Evolutionary conservation across 2,797 vertebrate genomes (phyloP).

Genomic region (Gymnoscopelus braueri): DNA sequence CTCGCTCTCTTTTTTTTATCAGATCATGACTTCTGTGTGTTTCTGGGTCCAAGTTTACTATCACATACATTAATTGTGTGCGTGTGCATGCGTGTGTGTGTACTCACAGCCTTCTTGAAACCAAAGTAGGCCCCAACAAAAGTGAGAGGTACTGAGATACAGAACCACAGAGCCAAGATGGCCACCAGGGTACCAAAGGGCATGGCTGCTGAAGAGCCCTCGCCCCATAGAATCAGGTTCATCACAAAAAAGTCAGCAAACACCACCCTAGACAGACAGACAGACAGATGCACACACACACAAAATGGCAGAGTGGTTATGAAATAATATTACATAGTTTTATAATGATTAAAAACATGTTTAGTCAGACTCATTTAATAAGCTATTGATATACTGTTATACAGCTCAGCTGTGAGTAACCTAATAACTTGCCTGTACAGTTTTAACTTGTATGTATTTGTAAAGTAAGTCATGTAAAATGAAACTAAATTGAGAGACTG

Average conservation of each 20-base stretch:
- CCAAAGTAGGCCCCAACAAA: conserved; percentile 94
- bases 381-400: too few relatives aligned
- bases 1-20: too few relatives aligned
- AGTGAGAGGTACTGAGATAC: conserved; percentile 92
- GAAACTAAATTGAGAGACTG: background rate
- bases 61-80: too few relatives aligned
- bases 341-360: too few relatives aligned
- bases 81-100: background rate
- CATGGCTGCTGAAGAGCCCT: conserved; percentile 94
- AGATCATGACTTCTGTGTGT: too few relatives aligned
- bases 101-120: conserved; percentile 92
- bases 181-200: conserved; percentile 93
- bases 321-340: background rate
- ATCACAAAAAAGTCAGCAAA: conserved; percentile 96
- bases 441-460: too few relatives aligned
- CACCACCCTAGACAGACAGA: conserved; percentile 83
- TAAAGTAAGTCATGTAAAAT: too few relatives aligned
- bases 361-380: too few relatives aligned
- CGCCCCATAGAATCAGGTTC: conserved; percentile 95
- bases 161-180: conserved; percentile 95
- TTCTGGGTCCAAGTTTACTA: too few relatives aligned
- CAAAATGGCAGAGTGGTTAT: background rate
- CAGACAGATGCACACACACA: conserved; percentile 48
- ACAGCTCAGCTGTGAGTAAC: too few relatives aligned
- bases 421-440: too few relatives aligned